These are phyloP conservation scores for Drosophila silvestris DNA, from an alignment of 2,888 invertebrate genomes.

Conservation along the genomic window DNA sequence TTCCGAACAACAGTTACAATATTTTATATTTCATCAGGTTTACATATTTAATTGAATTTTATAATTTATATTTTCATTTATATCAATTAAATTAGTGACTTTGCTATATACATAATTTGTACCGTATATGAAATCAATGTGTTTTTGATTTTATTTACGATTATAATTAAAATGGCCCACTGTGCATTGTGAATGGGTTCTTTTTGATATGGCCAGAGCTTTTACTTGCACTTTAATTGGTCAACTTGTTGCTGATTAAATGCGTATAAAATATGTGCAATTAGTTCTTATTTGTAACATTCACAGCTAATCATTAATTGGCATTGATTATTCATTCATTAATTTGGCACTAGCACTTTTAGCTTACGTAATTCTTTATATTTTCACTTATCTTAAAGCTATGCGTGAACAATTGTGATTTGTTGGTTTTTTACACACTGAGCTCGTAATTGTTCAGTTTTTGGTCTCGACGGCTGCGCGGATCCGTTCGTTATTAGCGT, in stretches of 20 bases:
- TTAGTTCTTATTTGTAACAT: neutral
- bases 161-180: constrained; percentile 3
- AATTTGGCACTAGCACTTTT: neutral
- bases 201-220: constrained; percentile 23
- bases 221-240: constrained; percentile 11
- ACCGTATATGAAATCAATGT: neutral
- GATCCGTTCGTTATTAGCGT: constrained; percentile 55
- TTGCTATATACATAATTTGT: neutral
- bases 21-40: neutral
- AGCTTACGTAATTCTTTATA: neutral
- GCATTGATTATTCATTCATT: neutral
- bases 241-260: neutral
- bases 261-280: neutral
- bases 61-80: neutral
- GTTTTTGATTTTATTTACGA: neutral
- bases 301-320: neutral
- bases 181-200: constrained; percentile 12
- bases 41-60: neutral
- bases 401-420: neutral
- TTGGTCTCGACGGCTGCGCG: constrained; percentile 45
- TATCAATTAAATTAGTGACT: neutral
- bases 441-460: constrained; percentile 8
- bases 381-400: neutral
- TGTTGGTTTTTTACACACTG: neutral
- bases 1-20: neutral